These are phyloP conservation scores for Zelleria hepariella DNA, from an alignment of 2,888 invertebrate species.

Conservation along the genomic window DNA sequence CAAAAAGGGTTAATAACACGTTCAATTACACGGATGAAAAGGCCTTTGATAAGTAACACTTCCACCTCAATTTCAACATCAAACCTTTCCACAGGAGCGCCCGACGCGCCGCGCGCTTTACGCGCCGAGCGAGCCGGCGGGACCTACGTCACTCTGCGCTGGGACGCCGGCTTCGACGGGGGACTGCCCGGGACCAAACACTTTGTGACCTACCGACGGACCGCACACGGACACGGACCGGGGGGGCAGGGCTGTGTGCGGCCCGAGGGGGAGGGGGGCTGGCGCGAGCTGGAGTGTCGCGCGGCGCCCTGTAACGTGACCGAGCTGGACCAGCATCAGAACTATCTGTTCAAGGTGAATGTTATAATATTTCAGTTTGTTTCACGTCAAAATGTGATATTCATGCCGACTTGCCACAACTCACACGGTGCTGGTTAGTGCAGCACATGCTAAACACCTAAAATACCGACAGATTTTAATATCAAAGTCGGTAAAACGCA, in stretches of 20 bases:
- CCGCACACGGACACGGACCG: constrained; percentile 39
- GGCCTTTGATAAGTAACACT: no score
- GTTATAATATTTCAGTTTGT: not conserved
- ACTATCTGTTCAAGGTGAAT: constrained; percentile 86
- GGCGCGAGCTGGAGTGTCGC: constrained; percentile 88
- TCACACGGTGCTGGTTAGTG: no score
- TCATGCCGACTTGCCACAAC: no score
- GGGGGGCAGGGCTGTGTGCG: constrained; percentile 67
- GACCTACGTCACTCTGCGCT: constrained; percentile 83
- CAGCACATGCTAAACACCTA: no score
- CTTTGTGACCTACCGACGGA: constrained; percentile 84
- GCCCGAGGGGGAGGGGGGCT: constrained; percentile 71
- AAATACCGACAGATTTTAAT: no score
- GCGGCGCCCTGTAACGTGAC: constrained; percentile 92
- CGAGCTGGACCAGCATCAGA: constrained; percentile 87
- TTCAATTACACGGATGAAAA: no score
- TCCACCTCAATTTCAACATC: no score
- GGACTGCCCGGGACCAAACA: constrained; percentile 89
- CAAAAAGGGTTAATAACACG: no score
- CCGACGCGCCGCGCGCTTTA: constrained; percentile 84
- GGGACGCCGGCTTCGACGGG: constrained; percentile 94
- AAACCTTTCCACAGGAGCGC: constrained; percentile 81
- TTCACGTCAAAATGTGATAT: no score
- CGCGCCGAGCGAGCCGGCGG: constrained; percentile 74
- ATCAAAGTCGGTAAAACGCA: no score